These are phyloP conservation scores for Seira sanloemensis DNA, from an alignment of 2,888 invertebrate genomes.

Conservation along the genomic window DNA sequence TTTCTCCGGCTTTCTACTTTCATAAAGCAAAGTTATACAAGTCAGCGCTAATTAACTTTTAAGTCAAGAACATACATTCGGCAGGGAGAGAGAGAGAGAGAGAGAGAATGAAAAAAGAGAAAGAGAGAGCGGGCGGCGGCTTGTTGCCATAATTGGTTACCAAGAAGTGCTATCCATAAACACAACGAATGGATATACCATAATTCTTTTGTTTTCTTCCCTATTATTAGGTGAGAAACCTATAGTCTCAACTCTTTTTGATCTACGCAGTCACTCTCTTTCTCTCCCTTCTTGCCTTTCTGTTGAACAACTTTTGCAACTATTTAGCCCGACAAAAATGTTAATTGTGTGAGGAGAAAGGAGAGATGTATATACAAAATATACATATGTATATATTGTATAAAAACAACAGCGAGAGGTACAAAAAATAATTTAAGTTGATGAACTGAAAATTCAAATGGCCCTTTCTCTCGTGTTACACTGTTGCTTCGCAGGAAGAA, in stretches of 20 bases:
- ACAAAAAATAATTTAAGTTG: no score
- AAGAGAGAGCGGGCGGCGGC: slow-evolving; percentile 29
- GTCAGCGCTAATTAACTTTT: slow-evolving; percentile 66
- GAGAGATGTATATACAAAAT: no score
- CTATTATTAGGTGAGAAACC: slow-evolving; percentile 9
- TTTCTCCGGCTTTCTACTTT: slow-evolving; percentile 54
- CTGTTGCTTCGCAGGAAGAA: no score
- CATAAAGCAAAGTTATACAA: slow-evolving; percentile 60
- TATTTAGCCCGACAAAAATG: not conserved
- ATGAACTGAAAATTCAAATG: no score
- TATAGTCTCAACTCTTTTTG: no score
- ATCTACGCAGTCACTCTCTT: no score
- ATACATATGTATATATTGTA: no score
- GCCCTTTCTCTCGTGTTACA: no score
- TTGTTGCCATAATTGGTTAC: slow-evolving; percentile 51
- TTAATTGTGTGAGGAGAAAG: not conserved
- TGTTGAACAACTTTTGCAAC: not conserved
- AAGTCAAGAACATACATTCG: slow-evolving; percentile 59
- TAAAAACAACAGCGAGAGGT: no score
- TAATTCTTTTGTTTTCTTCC: slow-evolving; percentile 4
- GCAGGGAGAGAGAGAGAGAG: not conserved
- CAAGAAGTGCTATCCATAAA: slow-evolving; percentile 23
- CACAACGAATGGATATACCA: not conserved
- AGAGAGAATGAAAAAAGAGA: no score
- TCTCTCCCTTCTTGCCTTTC: not conserved